Evolutionary conservation across 2,888 invertebrate genomes (phyloP).

Genomic region (Molanna angustata): DNA sequence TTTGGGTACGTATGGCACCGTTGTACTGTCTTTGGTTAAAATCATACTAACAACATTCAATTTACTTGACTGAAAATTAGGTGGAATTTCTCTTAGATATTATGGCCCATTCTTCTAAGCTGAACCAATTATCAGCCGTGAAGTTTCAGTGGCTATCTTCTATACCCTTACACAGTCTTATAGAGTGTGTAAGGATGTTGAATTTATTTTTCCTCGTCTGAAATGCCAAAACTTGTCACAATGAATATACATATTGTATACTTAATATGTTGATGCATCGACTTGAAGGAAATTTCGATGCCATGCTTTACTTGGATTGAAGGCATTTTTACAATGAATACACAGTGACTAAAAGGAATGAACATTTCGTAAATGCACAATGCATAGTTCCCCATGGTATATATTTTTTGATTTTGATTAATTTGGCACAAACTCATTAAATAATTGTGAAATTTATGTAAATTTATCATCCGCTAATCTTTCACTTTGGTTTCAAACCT

Average conservation of each 20-base stretch:
- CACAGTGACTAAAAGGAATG: too few species aligned
- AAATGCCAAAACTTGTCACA: not conserved
- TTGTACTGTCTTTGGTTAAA: not conserved
- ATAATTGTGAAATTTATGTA: too few species aligned
- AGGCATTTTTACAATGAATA: too few species aligned
- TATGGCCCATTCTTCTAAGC: not conserved
- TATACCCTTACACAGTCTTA: not conserved
- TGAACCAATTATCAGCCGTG: conserved; percentile 1
- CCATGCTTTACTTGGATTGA: too few species aligned
- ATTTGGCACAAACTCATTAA: too few species aligned
- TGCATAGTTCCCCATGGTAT: too few species aligned
- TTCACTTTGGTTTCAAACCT: too few species aligned
- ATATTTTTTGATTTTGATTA: too few species aligned
- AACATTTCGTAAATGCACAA: too few species aligned
- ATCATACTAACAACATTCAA: not conserved
- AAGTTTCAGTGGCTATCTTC: not conserved
- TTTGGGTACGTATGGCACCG: not conserved
- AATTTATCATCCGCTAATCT: too few species aligned
- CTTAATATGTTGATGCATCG: not conserved
- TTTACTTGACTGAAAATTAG: not conserved
- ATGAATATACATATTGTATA: too few species aligned
- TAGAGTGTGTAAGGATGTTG: not conserved
- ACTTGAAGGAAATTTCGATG: not conserved
- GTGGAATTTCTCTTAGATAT: not conserved
- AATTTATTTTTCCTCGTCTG: not conserved